Evolutionary conservation across 2,797 vertebrate genomes (phyloP).

Genomic region (Thunnus albacares): DNA sequence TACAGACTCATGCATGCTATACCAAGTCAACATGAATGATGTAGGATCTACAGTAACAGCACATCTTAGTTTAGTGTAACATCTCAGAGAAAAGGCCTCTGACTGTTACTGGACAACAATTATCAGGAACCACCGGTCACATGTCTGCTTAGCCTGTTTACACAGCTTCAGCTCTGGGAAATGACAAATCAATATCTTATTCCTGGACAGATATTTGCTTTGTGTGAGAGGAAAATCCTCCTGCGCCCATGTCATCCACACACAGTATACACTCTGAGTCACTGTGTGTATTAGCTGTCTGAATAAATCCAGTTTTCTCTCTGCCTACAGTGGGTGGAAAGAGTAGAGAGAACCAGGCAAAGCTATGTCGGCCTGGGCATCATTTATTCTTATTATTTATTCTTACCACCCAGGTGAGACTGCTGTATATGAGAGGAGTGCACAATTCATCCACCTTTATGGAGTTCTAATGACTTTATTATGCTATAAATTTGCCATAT

Average conservation of each 20-base stretch:
- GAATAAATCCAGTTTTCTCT: constrained; percentile 73
- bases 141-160: constrained; percentile 67
- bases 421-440: constrained; percentile 22
- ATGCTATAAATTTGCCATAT: constrained; percentile 44
- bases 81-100: constrained; percentile 28
- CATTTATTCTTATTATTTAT: constrained; percentile 64
- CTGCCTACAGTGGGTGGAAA: constrained; percentile 59
- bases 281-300: constrained; percentile 74
- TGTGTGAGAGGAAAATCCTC: constrained; percentile 75
- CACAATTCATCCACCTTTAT: constrained; percentile 53
- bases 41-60: not conserved
- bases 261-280: constrained; percentile 72
- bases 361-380: not conserved
- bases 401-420: constrained; percentile 42
- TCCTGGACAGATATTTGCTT: constrained; percentile 76
- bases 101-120: constrained; percentile 59
- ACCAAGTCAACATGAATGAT: constrained; percentile 17
- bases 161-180: constrained; percentile 66
- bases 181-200: constrained; percentile 81
- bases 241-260: constrained; percentile 70
- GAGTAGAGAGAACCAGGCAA: constrained; percentile 17
- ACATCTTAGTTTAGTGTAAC: constrained; percentile 29
- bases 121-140: constrained; percentile 53
- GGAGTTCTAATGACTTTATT: constrained; percentile 55
- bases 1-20: not conserved